Percentiles rank a stretch among this genome's conserved stretches.
Conservation (phyloP, 2,888 invertebrate species). For the Drosophila cracens region DNA sequence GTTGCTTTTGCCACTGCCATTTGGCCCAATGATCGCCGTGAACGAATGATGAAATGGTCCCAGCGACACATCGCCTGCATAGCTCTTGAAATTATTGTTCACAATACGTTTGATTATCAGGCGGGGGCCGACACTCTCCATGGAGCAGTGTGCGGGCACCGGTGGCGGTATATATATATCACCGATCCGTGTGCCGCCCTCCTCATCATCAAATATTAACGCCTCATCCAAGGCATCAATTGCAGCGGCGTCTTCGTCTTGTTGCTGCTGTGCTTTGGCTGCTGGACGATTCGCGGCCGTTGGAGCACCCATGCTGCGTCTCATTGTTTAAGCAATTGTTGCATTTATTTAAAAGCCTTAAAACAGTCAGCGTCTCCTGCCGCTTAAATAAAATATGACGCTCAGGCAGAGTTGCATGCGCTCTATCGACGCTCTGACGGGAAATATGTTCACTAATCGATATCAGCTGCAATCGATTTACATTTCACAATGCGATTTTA, state of each 20-base stretch:
- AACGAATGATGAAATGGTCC: conserved; percentile 99
- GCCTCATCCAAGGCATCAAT: too few species aligned
- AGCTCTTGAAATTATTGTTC: conserved; percentile 98
- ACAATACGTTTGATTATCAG: conserved; percentile 96
- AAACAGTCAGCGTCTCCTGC: conserved; percentile 49
- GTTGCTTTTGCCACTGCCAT: too few species aligned
- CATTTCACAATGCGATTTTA: conserved; percentile 46
- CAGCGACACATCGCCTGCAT: conserved; percentile 92
- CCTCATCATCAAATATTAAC: conserved; percentile 84
- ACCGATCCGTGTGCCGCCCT: conserved; percentile 90
- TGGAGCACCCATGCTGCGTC: conserved; percentile 46
- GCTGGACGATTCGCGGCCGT: conserved; percentile 36
- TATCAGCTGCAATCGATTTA: conserved; percentile 35
- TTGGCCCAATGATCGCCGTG: conserved; percentile 98
- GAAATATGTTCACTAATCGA: background rate
- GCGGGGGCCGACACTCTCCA: conserved; percentile 91
- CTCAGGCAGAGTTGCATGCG: conserved; percentile 44
- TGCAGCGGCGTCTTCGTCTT: conserved; percentile 53
- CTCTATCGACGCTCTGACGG: conserved; percentile 28
- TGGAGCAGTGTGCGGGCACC: conserved; percentile 89
- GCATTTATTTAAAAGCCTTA: conserved; percentile 55
- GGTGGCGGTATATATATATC: conserved; percentile 94
- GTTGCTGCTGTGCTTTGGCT: conserved; percentile 45
- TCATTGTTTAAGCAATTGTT: conserved; percentile 14
- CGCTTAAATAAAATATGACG: conserved; percentile 71